phyloP scores from a whole-genome alignment of 1,140 invertebrate species.

The Oncopodura yosiiana region DNA sequence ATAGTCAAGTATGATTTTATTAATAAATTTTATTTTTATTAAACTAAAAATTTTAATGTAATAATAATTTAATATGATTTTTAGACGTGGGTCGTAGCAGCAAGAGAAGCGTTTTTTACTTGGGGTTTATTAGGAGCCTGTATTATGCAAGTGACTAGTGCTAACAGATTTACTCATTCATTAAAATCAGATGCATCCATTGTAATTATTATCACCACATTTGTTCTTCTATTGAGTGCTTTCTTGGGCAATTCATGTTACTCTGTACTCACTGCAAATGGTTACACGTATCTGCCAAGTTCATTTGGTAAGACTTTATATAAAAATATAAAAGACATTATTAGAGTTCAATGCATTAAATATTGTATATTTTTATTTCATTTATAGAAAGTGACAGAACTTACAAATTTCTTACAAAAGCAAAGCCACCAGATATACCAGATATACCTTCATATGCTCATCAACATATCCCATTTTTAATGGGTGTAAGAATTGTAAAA shows the following conservation, averaged over 20 bases:
- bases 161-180: slow-evolving; percentile 61
- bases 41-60: slow-evolving; percentile 1
- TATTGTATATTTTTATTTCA: slow-evolving; percentile 18
- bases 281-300: slow-evolving; percentile 63
- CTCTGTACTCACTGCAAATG: slow-evolving; percentile 58
- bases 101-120: slow-evolving; percentile 75
- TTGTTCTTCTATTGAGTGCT: slow-evolving; percentile 59
- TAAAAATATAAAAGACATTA: not conserved
- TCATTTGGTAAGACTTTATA: slow-evolving; percentile 65
- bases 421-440: slow-evolving; percentile 40
- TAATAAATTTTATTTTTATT: not conserved
- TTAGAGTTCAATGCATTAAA: not conserved
- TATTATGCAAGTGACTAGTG: slow-evolving; percentile 62
- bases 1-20: slow-evolving; percentile 51
- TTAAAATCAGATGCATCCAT: slow-evolving; percentile 66
- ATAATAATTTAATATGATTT: slow-evolving; percentile 32
- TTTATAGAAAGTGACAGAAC: slow-evolving; percentile 57
- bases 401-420: slow-evolving; percentile 56
- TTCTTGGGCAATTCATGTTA: slow-evolving; percentile 71
- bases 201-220: slow-evolving; percentile 64
- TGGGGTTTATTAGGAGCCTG: slow-evolving; percentile 81
- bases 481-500: slow-evolving; percentile 56
- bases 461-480: slow-evolving; percentile 56
- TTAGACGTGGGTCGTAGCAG: slow-evolving; percentile 75
- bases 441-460: slow-evolving; percentile 53